Evolutionary conservation across 2,113 vertebrate genomes (phyloP).

Genomic region (Coturnix japonica): DNA sequence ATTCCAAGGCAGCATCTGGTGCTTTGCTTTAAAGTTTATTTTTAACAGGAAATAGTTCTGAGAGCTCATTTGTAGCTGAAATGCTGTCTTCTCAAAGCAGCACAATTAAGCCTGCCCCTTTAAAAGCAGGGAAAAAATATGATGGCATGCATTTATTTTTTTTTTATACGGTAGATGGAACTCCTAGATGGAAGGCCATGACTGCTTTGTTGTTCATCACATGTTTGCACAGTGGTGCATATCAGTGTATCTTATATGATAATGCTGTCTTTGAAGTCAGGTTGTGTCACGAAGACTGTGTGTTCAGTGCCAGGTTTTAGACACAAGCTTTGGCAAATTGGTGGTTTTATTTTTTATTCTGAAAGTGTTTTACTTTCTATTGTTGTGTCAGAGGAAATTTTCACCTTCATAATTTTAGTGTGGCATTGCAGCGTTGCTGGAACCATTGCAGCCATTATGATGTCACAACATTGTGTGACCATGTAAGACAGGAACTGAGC

Average conservation of each 20-base stretch:
- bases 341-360: background rate
- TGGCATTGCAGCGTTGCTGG: background rate
- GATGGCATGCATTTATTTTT: accelerated
- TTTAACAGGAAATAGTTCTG: slow-evolving; percentile 23
- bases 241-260: background rate
- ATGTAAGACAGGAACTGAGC: background rate
- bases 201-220: background rate
- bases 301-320: background rate
- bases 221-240: background rate
- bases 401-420: background rate
- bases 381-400: background rate
- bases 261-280: background rate
- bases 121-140: background rate
- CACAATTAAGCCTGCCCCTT: background rate
- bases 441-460: background rate
- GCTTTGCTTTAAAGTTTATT: slow-evolving; percentile 39
- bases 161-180: background rate
- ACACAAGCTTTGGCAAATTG: background rate
- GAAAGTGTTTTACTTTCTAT: background rate
- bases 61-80: slow-evolving; percentile 1
- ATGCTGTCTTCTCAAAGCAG: background rate
- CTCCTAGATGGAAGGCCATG: background rate
- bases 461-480: background rate
- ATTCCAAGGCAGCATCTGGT: slow-evolving; percentile 45
- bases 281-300: background rate